A percentile compares a stretch with the other conserved stretches of the same genome.
These are phyloP conservation scores for Epistrophe eligans DNA, from an alignment of 2,888 invertebrate genomes.

Conservation along the genomic window DNA sequence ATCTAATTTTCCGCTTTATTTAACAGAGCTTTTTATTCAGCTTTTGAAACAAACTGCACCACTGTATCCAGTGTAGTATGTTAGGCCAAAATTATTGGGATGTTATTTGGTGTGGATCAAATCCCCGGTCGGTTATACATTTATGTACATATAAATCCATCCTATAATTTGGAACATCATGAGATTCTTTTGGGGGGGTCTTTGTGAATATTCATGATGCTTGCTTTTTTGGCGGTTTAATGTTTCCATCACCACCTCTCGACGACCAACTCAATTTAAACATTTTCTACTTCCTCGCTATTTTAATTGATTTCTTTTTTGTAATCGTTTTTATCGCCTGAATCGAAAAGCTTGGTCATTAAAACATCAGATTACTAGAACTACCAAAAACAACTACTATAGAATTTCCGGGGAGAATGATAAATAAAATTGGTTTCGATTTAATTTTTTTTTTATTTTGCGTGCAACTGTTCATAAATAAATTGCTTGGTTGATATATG, in stretches of 20 bases:
- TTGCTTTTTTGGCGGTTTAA: conserved; percentile 26
- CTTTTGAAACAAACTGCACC: neutral
- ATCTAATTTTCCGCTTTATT: too few relatives aligned
- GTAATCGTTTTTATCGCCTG: conserved; percentile 43
- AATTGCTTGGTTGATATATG: conserved; percentile 40
- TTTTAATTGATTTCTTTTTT: conserved; percentile 51
- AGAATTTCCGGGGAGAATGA: neutral
- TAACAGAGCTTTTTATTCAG: neutral
- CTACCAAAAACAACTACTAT: neutral
- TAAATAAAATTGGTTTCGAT: conserved; percentile 22
- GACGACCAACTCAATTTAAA: neutral
- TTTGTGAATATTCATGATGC: neutral
- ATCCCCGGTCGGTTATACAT: neutral
- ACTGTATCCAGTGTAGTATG: neutral
- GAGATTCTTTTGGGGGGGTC: conserved; percentile 20
- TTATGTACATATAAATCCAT: neutral
- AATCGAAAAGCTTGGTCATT: conserved; percentile 22
- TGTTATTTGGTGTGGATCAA: conserved; percentile 24
- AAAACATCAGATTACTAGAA: neutral
- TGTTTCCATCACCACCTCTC: conserved; percentile 7
- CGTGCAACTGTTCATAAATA: conserved; percentile 34
- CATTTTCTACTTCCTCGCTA: neutral
- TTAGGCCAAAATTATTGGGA: neutral
- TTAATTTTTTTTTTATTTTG: conserved; percentile 5
- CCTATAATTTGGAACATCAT: neutral